These are phyloP conservation scores for Endotricha flammealis DNA, from an alignment of 2,888 invertebrate species.

Conservation along the genomic window DNA sequence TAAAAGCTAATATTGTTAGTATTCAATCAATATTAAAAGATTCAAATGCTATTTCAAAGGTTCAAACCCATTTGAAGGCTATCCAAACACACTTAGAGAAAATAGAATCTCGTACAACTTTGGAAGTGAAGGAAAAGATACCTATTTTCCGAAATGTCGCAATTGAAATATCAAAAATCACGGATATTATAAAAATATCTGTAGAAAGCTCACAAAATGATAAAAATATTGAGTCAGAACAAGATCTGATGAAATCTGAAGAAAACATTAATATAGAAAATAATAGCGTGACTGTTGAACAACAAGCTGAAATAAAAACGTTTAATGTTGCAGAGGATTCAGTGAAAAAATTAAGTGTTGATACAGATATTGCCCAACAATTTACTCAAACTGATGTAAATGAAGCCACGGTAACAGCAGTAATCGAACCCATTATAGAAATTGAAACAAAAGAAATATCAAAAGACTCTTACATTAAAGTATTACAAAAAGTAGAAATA, in stretches of 20 bases:
- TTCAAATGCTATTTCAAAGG: conserved; percentile 20
- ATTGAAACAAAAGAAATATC: too few species aligned
- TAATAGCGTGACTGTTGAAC: too few species aligned
- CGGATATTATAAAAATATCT: conserved; percentile 7
- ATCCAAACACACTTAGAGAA: conserved; percentile 29
- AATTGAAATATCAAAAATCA: conserved; percentile 27
- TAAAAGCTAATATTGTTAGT: conserved; percentile 38
- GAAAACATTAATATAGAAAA: not conserved
- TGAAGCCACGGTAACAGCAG: too few species aligned
- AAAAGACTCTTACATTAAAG: too few species aligned
- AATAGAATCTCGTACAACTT: conserved; percentile 41
- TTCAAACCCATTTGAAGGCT: conserved; percentile 25
- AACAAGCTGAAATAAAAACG: not conserved
- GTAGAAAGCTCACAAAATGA: not conserved
- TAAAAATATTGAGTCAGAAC: not conserved
- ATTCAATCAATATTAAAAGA: conserved; percentile 26
- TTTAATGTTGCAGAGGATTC: not conserved
- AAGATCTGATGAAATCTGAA: not conserved
- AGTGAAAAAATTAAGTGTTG: too few species aligned
- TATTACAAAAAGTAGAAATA: too few species aligned
- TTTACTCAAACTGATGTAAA: too few species aligned
- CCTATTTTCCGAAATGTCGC: conserved; percentile 56
- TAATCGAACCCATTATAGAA: too few species aligned
- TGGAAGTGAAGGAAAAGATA: conserved; percentile 66
- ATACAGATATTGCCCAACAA: too few species aligned